Percentiles rank a stretch among this genome's conserved stretches.
phyloP scores from a whole-genome alignment of 1,140 invertebrate genomes.

The Choristoneura fumiferana region DNA sequence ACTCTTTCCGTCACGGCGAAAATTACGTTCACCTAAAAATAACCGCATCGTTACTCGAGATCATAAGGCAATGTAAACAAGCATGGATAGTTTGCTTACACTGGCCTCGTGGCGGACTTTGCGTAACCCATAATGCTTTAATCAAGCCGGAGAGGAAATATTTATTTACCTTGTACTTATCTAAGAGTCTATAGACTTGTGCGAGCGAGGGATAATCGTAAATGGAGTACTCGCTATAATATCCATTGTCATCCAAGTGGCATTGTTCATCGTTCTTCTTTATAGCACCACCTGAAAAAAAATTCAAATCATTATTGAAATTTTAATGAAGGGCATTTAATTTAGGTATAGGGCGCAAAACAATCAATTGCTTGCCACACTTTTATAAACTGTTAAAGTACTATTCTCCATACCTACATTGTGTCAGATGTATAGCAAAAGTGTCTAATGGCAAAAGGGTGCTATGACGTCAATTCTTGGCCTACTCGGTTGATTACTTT shows the following conservation, averaged over 20 bases:
- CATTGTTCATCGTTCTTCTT: conserved; percentile 78
- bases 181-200: conserved; percentile 79
- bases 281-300: conserved; percentile 69
- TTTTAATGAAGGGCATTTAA: too few relatives aligned
- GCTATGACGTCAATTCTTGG: too few relatives aligned
- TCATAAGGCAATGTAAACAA: conserved; percentile 19
- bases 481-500: too few relatives aligned
- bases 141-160: conserved; percentile 28
- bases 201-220: conserved; percentile 83
- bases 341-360: too few relatives aligned
- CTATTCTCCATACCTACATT: too few relatives aligned
- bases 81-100: conserved; percentile 24
- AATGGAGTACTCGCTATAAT: conserved; percentile 74
- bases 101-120: conserved; percentile 25
- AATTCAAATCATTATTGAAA: not conserved
- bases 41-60: conserved; percentile 19
- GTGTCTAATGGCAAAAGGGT: too few relatives aligned
- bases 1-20: conserved; percentile 80
- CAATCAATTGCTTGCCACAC: too few relatives aligned
- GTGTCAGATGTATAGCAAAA: too few relatives aligned
- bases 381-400: too few relatives aligned
- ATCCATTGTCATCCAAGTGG: conserved; percentile 78
- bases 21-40: conserved; percentile 79
- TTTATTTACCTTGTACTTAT: conserved; percentile 76
- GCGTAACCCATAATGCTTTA: conserved; percentile 32